A percentile compares a stretch with the other conserved stretches of the same genome.
These are phyloP conservation scores for Laodelphax striatellus DNA, from an alignment of 1,140 invertebrate species.

Conservation along the genomic window DNA sequence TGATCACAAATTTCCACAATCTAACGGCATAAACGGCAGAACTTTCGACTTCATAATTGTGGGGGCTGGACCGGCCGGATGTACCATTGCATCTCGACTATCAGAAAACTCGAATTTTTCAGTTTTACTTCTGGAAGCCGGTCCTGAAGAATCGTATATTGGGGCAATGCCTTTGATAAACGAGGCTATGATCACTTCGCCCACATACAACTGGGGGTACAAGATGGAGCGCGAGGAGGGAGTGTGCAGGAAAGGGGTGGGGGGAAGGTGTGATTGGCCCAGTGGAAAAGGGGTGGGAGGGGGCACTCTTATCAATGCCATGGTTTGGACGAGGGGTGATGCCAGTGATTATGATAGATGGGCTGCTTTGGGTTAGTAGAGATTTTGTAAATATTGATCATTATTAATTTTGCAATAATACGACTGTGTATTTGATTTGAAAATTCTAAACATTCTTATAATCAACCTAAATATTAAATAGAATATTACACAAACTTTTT, in stretches of 20 bases:
- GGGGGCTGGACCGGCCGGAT: slow-evolving; percentile 43
- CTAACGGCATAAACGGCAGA: too few species aligned
- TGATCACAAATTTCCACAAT: too few species aligned
- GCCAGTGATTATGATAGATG: slow-evolving; percentile 62
- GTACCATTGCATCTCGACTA: slow-evolving; percentile 43
- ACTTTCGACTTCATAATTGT: slow-evolving; percentile 28
- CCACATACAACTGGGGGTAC: slow-evolving; percentile 53
- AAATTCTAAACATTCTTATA: too few species aligned
- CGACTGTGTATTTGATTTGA: too few species aligned
- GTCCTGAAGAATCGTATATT: slow-evolving; percentile 52
- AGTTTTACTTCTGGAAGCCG: slow-evolving; percentile 47
- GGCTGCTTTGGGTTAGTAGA: slow-evolving; percentile 42
- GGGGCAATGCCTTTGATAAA: slow-evolving; percentile 45
- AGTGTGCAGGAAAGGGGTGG: slow-evolving; percentile 40
- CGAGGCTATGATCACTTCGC: slow-evolving; percentile 37
- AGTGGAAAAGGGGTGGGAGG: slow-evolving; percentile 57
- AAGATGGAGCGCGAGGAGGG: slow-evolving; percentile 46
- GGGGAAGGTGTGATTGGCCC: slow-evolving; percentile 40
- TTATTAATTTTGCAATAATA: too few species aligned
- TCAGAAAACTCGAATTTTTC: slow-evolving; percentile 34
- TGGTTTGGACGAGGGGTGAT: slow-evolving; percentile 78
- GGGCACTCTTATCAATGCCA: slow-evolving; percentile 67
- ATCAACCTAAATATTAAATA: too few species aligned
- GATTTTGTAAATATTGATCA: too few species aligned
- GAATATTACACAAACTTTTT: too few species aligned